These are phyloP conservation scores for Homarus gammarus DNA, from an alignment of 2,888 invertebrate genomes.

Conservation along the genomic window DNA sequence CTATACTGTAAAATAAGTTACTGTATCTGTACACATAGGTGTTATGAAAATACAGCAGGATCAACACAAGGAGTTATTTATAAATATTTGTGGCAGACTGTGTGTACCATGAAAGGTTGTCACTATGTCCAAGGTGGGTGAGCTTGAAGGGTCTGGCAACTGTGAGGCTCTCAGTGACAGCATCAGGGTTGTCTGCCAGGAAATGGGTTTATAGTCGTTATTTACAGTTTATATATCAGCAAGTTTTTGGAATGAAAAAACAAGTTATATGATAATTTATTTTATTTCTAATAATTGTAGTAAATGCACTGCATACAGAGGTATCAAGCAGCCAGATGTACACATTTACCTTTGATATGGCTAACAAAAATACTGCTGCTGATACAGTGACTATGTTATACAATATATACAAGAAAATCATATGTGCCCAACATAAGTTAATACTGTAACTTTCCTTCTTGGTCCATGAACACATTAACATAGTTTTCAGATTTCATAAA, in stretches of 20 bases:
- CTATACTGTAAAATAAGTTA: too few species aligned
- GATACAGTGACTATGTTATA: slow-evolving; percentile 37
- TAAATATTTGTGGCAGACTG: too few species aligned
- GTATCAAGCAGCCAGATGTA: slow-evolving; percentile 39
- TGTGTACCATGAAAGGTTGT: too few species aligned
- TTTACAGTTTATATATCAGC: not conserved
- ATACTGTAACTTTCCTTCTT: slow-evolving; percentile 22
- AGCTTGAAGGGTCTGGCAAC: too few species aligned
- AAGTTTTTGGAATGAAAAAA: not conserved
- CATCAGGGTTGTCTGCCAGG: too few species aligned
- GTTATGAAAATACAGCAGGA: too few species aligned
- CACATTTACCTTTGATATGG: slow-evolving; percentile 31
- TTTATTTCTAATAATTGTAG: slow-evolving; percentile 44
- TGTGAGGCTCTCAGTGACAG: too few species aligned
- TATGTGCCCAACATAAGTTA: slow-evolving; percentile 28
- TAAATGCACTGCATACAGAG: slow-evolving; percentile 53
- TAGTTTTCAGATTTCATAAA: not conserved
- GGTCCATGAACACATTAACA: slow-evolving; percentile 14
- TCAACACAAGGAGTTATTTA: too few species aligned
- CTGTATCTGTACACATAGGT: too few species aligned
- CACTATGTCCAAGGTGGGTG: too few species aligned
- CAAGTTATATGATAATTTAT: slow-evolving; percentile 40
- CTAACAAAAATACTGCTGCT: slow-evolving; percentile 54
- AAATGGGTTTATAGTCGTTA: too few species aligned
- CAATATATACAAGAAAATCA: slow-evolving; percentile 48